Evolutionary conservation across 2,797 vertebrate species (phyloP).

Genomic region (Australoheros facetus): DNA sequence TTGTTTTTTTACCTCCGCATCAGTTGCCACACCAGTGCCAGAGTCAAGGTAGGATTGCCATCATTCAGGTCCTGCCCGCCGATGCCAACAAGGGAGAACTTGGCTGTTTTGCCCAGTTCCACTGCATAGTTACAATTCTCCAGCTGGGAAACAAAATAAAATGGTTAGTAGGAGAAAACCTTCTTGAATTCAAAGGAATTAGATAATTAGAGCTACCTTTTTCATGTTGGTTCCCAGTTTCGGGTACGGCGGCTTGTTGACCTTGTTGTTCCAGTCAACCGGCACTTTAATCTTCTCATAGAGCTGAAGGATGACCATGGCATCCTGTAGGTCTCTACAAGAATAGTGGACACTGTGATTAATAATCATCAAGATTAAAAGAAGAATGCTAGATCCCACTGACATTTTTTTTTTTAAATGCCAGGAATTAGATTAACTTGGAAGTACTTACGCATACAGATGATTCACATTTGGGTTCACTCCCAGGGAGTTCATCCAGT

Average conservation of each 20-base stretch:
- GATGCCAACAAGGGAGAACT: constrained; percentile 97
- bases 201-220: constrained; percentile 81
- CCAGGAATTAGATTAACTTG: neutral
- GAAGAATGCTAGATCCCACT: no score
- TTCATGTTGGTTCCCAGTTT: constrained; percentile 98
- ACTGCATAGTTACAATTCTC: constrained; percentile 99
- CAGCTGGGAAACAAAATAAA: constrained; percentile 77
- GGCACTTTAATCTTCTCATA: constrained; percentile 95
- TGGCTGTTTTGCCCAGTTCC: constrained; percentile 90
- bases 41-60: constrained; percentile 92
- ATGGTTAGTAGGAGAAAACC: neutral
- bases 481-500: constrained; percentile 99
- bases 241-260: constrained; percentile 95
- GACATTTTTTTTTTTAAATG: neutral
- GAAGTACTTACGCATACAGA: constrained; percentile 87
- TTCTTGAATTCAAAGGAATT: neutral
- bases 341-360: neutral
- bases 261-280: constrained; percentile 96
- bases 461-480: constrained; percentile 96
- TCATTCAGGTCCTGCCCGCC: constrained; percentile 96
- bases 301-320: constrained; percentile 94
- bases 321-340: constrained; percentile 93
- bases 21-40: constrained; percentile 95
- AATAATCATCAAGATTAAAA: neutral
- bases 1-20: constrained; percentile 89